Percentiles rank a stretch among this genome's conserved stretches.
Evolutionary conservation across 2,113 vertebrate species (phyloP).

Genomic region (crab-eating macaque (Macaca fascicularis)): DNA sequence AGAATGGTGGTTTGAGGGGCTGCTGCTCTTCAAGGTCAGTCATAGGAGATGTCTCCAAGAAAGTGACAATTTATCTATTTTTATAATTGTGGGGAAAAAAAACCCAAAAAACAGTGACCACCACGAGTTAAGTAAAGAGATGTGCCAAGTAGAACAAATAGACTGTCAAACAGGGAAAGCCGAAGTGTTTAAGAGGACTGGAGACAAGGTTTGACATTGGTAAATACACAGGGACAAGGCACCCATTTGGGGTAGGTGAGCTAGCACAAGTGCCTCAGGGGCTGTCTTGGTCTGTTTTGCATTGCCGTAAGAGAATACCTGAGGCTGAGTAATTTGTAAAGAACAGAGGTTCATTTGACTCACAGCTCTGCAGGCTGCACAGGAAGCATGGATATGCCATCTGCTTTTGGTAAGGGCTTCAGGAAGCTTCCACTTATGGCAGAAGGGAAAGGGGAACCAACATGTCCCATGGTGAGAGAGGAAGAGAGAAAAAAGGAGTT

Average conservation of each 20-base stretch:
- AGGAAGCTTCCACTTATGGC: too few species aligned
- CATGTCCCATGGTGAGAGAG: too few species aligned
- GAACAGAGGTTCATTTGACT: too few species aligned
- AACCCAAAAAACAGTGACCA: neutral
- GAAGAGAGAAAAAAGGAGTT: too few species aligned
- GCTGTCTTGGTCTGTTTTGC: neutral
- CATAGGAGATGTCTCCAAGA: neutral
- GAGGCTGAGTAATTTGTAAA: too few species aligned
- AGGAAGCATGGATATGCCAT: too few species aligned
- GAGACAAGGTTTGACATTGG: neutral
- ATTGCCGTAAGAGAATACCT: too few species aligned
- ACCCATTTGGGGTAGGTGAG: too few species aligned
- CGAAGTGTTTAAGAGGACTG: neutral
- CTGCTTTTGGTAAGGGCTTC: too few species aligned
- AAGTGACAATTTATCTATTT: neutral
- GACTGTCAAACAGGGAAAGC: neutral
- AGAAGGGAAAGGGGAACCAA: too few species aligned
- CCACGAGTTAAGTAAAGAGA: neutral
- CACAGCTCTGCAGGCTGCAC: too few species aligned
- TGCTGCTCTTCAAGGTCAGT: neutral
- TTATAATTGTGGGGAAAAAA: neutral
- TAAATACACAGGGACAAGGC: neutral
- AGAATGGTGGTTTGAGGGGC: neutral
- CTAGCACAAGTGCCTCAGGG: neutral
- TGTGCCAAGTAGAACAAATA: neutral